A percentile compares a stretch with the other conserved stretches of the same genome.
phyloP scores from a whole-genome alignment of 1,140 invertebrate species.

The Pseudomyrmex gracilis region DNA sequence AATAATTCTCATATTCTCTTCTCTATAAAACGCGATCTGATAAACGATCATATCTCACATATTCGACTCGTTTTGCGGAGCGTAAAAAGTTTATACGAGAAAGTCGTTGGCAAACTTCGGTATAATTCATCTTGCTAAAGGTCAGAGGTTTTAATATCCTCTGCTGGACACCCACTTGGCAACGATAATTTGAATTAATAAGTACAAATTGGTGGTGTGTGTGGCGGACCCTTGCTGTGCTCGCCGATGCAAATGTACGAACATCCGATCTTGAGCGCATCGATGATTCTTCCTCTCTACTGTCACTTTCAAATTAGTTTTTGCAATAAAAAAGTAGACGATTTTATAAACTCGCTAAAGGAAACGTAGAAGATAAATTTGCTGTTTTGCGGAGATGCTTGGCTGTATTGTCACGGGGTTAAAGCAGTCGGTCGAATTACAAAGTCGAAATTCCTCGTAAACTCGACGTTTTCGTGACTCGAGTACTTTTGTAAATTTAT shows the following conservation, averaged over 20 bases:
- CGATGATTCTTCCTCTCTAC: not conserved
- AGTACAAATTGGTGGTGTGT: slow-evolving; percentile 80
- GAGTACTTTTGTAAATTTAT: slow-evolving; percentile 54
- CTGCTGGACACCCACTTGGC: slow-evolving; percentile 79
- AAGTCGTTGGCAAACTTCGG: slow-evolving; percentile 64
- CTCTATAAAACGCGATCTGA: not conserved
- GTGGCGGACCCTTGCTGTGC: slow-evolving; percentile 72
- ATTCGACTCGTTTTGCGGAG: not conserved
- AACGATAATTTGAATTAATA: slow-evolving; percentile 85
- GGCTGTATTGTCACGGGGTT: slow-evolving; percentile 25
- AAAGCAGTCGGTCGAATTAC: slow-evolving; percentile 36
- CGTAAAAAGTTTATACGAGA: slow-evolving; percentile 21
- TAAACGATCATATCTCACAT: not conserved
- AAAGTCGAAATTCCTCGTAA: slow-evolving; percentile 38
- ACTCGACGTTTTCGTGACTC: slow-evolving; percentile 26
- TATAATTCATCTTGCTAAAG: slow-evolving; percentile 78
- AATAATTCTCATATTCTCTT: too few species aligned
- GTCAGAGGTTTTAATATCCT: slow-evolving; percentile 86
- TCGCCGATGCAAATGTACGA: slow-evolving; percentile 62
- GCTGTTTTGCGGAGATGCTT: not conserved
- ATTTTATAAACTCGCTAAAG: not conserved
- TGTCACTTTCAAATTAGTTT: slow-evolving; percentile 1
- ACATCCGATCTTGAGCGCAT: slow-evolving; percentile 29
- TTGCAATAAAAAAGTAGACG: not conserved
- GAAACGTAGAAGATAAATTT: not conserved